Evolutionary conservation across 1,140 invertebrate genomes (phyloP), one percentile per base, ranked within the genome.

Genomic region (Heliconius hewitsoni): DNA sequence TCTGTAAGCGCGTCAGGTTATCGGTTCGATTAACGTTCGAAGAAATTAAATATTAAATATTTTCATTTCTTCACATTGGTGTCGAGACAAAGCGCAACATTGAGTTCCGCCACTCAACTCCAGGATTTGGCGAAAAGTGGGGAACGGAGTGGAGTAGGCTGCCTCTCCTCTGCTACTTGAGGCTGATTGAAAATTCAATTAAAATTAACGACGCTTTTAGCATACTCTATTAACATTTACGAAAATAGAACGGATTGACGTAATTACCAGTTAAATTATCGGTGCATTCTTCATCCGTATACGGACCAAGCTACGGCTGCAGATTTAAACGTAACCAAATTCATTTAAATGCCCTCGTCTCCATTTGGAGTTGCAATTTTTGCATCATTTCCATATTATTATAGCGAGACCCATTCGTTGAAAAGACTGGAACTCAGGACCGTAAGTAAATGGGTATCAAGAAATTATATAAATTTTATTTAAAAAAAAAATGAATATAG

Each of bases 341-440:
- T 85, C 80, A 91, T 91, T 90, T 87, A 90, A 91, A 91, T 90
- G 78, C 78, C 70, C 60, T 75, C 78, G 60, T 77, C 87, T 87
- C 30, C 87, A 90, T 88, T 86, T 83, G 90, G 82, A 73, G 55
- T 71, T 71, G 75, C 74, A 76, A 89, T 90, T 93, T 93, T 87
- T 85, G 82, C 80, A 37, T 66, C 72, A 93, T 93, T 91, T 92
- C 83, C 90, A 92, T 93, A 89, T 86, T 86, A 82, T 90, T 87
- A 86, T 91, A 89, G 91, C 84, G 73, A 83, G 85, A 85, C 87
- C 86, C 84, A 84, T 86, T 87, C 18, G 60, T 83, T 83, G 86
- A 88, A 87, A 81, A 79, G 86, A 86, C 83, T 85, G 89, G 85
- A 84, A 86, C 89, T 89, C 78, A 72, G 89, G 89, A 83, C 89